Conservation (phyloP, 2,888 invertebrate species). For the Acrobasis repandana region DNA sequence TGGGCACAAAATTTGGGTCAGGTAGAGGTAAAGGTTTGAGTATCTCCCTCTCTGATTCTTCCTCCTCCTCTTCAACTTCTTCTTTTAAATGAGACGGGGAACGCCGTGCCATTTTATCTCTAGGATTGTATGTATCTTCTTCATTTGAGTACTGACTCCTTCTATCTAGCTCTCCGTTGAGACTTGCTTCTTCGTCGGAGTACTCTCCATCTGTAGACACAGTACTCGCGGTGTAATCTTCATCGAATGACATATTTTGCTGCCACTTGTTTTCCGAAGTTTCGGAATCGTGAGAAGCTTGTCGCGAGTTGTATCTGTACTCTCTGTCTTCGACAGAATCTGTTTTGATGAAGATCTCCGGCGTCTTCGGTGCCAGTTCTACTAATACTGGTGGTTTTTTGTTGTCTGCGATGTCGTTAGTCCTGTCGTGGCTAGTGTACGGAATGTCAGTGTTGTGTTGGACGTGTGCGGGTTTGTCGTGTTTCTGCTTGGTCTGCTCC, state of each 20-base stretch:
- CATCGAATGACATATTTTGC: conserved; percentile 73
- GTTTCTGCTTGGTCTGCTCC: conserved; percentile 74
- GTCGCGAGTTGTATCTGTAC: conserved; percentile 49
- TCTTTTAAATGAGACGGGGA: conserved; percentile 54
- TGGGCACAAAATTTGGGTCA: conserved; percentile 88
- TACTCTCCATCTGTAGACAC: conserved; percentile 79
- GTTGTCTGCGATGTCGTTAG: conserved; percentile 36
- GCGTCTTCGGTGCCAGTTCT: conserved; percentile 40
- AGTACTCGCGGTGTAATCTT: conserved; percentile 85
- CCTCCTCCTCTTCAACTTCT: conserved; percentile 56
- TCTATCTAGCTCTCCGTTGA: conserved; percentile 62
- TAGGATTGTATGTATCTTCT: conserved; percentile 87
- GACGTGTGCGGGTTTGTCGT: conserved; percentile 44
- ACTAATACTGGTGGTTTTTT: conserved; percentile 33
- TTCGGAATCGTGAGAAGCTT: conserved; percentile 57
- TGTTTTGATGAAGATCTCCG: conserved; percentile 62
- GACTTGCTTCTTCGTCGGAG: conserved; percentile 70
- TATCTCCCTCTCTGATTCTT: conserved; percentile 82
- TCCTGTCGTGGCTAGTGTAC: conserved; percentile 44
- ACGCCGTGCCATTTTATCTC: conserved; percentile 70
- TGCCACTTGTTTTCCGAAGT: conserved; percentile 72
- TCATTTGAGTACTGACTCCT: conserved; percentile 73
- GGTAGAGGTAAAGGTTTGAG: conserved; percentile 85
- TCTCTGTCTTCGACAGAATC: conserved; percentile 60
- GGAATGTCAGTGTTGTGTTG: conserved; percentile 64